Evolutionary conservation across 1,140 invertebrate species (phyloP).

Genomic region (Pseudomyrmex pallidus): DNA sequence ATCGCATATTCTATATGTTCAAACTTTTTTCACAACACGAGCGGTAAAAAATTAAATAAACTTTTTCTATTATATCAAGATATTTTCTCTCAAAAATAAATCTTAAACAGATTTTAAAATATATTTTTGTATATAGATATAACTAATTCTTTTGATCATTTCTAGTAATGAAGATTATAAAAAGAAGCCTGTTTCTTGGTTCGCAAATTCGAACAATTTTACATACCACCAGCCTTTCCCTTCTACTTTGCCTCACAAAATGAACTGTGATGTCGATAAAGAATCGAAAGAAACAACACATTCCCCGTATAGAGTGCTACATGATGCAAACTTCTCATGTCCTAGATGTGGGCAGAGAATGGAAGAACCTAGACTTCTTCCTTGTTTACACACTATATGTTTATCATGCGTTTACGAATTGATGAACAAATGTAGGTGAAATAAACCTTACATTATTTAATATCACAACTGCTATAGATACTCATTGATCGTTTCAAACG

Average conservation of each 20-base stretch:
- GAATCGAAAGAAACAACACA: conserved; percentile 10
- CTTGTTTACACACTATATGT: conserved; percentile 82
- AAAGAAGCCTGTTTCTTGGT: not conserved
- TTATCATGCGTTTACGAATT: conserved; percentile 78
- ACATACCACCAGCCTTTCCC: conserved; percentile 5
- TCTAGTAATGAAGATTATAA: conserved; percentile 34
- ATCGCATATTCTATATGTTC: not conserved
- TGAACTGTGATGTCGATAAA: not conserved
- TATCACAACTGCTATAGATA: too few species aligned
- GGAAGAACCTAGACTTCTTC: conserved; percentile 81
- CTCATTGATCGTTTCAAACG: too few species aligned
- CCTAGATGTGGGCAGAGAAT: conserved; percentile 79
- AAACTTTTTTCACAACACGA: too few species aligned
- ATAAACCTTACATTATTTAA: not conserved
- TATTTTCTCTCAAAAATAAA: too few species aligned
- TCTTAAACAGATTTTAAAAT: too few species aligned
- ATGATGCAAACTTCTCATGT: conserved; percentile 77
- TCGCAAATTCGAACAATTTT: conserved; percentile 19
- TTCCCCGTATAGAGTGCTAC: not conserved
- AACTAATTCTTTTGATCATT: not conserved
- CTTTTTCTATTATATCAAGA: too few species aligned
- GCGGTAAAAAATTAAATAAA: too few species aligned
- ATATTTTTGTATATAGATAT: not conserved
- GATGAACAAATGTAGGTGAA: conserved; percentile 68
- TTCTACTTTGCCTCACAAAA: conserved; percentile 12